A percentile compares a stretch with the other conserved stretches of the same genome.
phyloP scores from a whole-genome alignment of 2,113 vertebrate species.

The Heterotis niloticus region DNA sequence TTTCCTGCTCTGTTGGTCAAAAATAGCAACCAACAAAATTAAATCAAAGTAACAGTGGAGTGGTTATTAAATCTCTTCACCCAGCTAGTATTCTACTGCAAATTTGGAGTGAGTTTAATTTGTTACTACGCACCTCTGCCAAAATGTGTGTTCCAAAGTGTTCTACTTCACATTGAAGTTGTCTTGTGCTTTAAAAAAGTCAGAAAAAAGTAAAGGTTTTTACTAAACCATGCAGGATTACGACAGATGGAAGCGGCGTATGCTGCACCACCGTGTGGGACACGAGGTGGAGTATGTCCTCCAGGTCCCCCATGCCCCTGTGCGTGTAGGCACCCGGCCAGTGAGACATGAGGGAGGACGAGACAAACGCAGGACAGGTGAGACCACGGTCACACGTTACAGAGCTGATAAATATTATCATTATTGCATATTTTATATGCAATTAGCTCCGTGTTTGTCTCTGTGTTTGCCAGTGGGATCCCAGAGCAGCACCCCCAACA shows the following conservation, averaged over 20 bases:
- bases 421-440: not conserved
- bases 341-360: too few species aligned
- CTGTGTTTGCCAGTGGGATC: slow-evolving; percentile 4
- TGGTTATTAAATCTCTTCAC: too few species aligned
- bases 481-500: not conserved
- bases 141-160: too few species aligned
- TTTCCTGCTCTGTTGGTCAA: not conserved
- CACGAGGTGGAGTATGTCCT: not conserved
- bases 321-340: not conserved
- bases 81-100: too few species aligned
- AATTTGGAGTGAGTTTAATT: too few species aligned
- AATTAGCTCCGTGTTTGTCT: too few species aligned
- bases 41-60: too few species aligned
- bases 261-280: not conserved
- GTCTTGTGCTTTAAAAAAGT: not conserved
- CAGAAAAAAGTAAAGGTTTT: too few species aligned
- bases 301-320: not conserved
- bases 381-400: not conserved
- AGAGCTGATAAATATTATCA: not conserved
- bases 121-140: too few species aligned
- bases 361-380: slow-evolving; percentile 22
- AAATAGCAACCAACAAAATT: too few species aligned
- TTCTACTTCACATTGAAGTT: too few species aligned
- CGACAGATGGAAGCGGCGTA: slow-evolving; percentile 34
- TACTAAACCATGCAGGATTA: slow-evolving; percentile 32